Evolutionary conservation across 1,140 invertebrate genomes (phyloP), one percentile per base, ranked within the genome.

Genomic region (Aphelinus certus): DNA sequence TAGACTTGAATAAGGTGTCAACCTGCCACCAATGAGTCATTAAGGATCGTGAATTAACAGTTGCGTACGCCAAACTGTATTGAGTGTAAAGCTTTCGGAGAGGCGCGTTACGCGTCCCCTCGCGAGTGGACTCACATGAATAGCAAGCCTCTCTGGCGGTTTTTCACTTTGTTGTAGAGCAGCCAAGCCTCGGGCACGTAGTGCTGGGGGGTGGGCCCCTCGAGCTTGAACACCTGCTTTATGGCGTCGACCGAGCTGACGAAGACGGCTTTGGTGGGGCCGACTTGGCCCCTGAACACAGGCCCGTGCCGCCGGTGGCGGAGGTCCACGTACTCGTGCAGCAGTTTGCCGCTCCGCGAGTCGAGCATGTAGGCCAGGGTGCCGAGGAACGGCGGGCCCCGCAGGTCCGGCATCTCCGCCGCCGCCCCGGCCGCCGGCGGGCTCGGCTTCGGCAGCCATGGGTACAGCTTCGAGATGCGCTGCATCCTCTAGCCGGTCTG

Each of bases 151-250:
- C 95, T 90, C 77, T 92, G 88, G 63, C 90, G 92, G 49, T 90
- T 89, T 77, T 93, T 90, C 2, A 91, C 83, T 79, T 94, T 84
- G 81, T 96, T 96, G 80, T 96, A 96, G 9, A 94, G 82, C 1
- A 90, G 83, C 95, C 95, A 97, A 2, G 94, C 89, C 81, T 96
- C 94, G 2, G 95, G 95, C 76, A 96, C 83, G 79, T 95, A 90
- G 85, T 96, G 94, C 63, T 86, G 86, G 0, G 95, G 95, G 81
- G 92, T 92, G 80, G 92, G 91, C 71, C 94, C 95, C 89, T 97
- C 95, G 7, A 92, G 85, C 4, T 89, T 81, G 83, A 95, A 96
- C 10, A 96, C 90, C 9, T 88, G 84, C 70, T 92, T 90, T 82
- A 95, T 95, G 48, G 92, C 87, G 9, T 89, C 85, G 1, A 92